Evolutionary conservation across 2,797 vertebrate species (phyloP), one percentile per base, ranked within the genome.

Genomic region (Trachops cirrhosus): DNA sequence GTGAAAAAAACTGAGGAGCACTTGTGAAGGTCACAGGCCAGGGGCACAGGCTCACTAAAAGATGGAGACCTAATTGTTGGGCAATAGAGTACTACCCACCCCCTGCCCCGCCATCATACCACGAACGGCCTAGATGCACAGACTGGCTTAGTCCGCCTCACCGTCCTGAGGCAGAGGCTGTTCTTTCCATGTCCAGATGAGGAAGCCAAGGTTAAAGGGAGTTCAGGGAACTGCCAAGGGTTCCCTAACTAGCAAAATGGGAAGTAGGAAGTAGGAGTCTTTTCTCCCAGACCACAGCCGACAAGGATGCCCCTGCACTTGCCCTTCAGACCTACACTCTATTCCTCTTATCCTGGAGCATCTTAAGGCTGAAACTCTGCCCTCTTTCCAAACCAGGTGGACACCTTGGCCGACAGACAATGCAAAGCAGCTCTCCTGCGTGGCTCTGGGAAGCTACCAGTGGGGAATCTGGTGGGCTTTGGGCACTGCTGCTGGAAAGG

Each of bases 81-180:
- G 29, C n/a, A 15, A 1, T 3, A 29, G 14, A n/a, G 5, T 0
- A 0, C 29, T 0, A 2, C 15, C 15, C 6, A 3, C 2, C 79
- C 0, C 11, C 11, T 6, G 7, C 32, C 9, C 12, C 29, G 29
- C 11, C 2, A 5, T 46, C 48, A 5, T 2, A 10, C 50, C 32
- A 6, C 21, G 19, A 12, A 22, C 32, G 48, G 46, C 18, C 64
- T 44, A 9, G 6, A 1, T 21, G 21, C 9, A 2, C 3, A 41
- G 9, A 39, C 22, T 9, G 24, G 52, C 57, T 91, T 21, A 14
- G 78, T 85, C 52, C 46, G 57, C 24, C 3, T 48, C 44, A 6
- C 16, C 26, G 24, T 70, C 62, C 37, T 22, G 26, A 18, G 29
- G 39, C 57, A 54, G 44, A 29, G 6, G 15, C 18, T 29, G 22